phyloP scores from a whole-genome alignment of 2,113 vertebrate species.

The Psittacus erithacus region DNA sequence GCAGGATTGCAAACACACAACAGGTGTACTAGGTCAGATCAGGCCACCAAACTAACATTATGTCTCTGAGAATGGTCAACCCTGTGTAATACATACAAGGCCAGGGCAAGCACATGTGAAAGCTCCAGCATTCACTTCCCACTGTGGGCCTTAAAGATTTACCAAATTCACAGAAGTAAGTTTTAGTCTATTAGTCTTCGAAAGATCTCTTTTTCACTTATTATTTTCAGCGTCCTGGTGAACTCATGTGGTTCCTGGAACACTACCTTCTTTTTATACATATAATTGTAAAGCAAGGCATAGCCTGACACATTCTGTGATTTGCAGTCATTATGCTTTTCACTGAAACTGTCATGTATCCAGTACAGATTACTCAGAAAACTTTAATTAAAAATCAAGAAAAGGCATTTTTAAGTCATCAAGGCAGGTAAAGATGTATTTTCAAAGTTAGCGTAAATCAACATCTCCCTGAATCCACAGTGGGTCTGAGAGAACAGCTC shows the following conservation, averaged over 20 bases:
- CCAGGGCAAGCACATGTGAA: accelerated
- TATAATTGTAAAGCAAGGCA: not conserved
- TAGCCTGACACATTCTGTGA: not conserved
- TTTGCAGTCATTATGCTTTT: not conserved
- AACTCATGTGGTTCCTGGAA: not conserved
- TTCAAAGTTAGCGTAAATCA: not conserved
- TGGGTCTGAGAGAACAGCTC: not conserved
- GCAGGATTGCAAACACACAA: slow-evolving; percentile 18
- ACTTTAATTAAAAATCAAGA: not conserved
- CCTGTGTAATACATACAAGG: not conserved
- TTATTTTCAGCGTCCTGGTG: not conserved
- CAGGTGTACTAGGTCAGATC: not conserved
- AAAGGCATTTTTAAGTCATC: not conserved
- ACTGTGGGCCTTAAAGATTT: not conserved
- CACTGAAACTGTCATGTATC: not conserved
- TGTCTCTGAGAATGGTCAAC: not conserved
- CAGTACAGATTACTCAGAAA: not conserved
- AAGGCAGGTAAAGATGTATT: not conserved
- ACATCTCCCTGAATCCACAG: not conserved
- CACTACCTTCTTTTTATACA: not conserved
- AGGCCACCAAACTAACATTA: not conserved
- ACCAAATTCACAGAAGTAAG: not conserved
- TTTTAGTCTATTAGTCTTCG: not conserved
- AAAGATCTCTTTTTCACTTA: not conserved
- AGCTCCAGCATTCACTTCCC: not conserved